Evolutionary conservation across 2,113 vertebrate genomes (phyloP).

Genomic region (Leucoraja erinaceus): DNA sequence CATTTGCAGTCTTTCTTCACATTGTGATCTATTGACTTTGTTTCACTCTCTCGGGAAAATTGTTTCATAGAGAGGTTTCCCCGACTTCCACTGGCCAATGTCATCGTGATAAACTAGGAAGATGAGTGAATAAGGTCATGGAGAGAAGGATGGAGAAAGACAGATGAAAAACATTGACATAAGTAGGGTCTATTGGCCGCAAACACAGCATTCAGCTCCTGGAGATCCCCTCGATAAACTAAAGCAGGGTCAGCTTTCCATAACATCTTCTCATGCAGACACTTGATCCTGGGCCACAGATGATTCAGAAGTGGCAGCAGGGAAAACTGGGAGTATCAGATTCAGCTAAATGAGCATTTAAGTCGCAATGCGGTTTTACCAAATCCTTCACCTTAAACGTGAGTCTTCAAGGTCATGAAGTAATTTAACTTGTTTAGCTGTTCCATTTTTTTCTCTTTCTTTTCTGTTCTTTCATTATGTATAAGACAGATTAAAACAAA

Average conservation of each 20-base stretch:
- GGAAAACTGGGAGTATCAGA: conserved; percentile 68
- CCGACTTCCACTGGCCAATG: not conserved
- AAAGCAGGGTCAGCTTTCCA: conserved; percentile 41
- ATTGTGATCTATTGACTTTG: not conserved
- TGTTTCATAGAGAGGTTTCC: not conserved
- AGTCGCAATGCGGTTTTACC: conserved; percentile 68
- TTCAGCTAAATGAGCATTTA: conserved; percentile 78
- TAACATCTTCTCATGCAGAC: conserved; percentile 52
- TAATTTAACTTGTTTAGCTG: conserved; percentile 41
- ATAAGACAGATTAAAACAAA: not conserved
- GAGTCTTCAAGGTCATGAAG: conserved; percentile 64
- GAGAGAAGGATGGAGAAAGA: not conserved
- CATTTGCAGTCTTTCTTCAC: not conserved
- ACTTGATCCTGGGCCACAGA: conserved; percentile 51
- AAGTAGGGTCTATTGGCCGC: not conserved
- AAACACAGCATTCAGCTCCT: conserved; percentile 4
- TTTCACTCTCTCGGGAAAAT: not conserved
- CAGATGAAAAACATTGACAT: too few relatives aligned
- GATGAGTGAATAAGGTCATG: too few relatives aligned
- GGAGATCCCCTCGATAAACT: conserved; percentile 43
- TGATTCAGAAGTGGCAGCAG: conserved; percentile 55
- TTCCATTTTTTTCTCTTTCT: not conserved
- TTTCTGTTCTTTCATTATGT: conserved; percentile 3
- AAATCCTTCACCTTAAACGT: conserved; percentile 72
- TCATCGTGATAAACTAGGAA: not conserved